Base-by-base conservation (phyloP, 2,888 invertebrate species). In the Fabriciana adippe region DNA sequence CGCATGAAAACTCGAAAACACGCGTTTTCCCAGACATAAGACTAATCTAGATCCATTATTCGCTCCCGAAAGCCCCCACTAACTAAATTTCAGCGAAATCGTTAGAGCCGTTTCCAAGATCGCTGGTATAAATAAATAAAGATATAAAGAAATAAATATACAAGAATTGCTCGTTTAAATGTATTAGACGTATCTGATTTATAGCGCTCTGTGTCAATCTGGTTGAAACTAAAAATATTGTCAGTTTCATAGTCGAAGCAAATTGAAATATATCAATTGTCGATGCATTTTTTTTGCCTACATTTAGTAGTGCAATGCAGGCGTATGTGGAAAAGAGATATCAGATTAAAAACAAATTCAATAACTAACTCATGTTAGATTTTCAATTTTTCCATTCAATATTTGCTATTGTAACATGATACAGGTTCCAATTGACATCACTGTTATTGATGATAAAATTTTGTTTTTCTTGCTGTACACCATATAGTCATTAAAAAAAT, bases 311-410 rank as follows among this genome's bases (percentile, higher is more conserved):
- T 55, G 45, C 57, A 35, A 66, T 64, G n/a, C 61, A 57, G 60
- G 35, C 45, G 63, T 48, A 61, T 66, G 68, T 60, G 63, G 60
- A 67, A 63, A 45, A 60, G 66, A 68, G 66, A 71, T 71, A 71
- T 68, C 68, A 68, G 70, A 71, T 71, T 71, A 66, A 68, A 68
- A 61, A 61, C 48, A 64, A 68, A 71, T 71, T 61, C 68, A 50
- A 68, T 66, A 66, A 68, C 63, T 66, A 70, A 60, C 56, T 64
- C 55, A 56, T 53, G 63, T 56, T 68, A 61, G 64, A 59, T 51
- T 66, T 66, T 66, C 54, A 59, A 47, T 63, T 69, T 69, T 60
- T 45, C 50, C 14, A 55, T 60, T 66, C 56, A 63, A 66, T 68
- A 60, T 70, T 70, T 68, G 51, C 55, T 56, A 45, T 68, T 64